These are phyloP conservation scores for Spilogale gracilis DNA, from an alignment of 2,113 vertebrate genomes.

Conservation along the genomic window DNA sequence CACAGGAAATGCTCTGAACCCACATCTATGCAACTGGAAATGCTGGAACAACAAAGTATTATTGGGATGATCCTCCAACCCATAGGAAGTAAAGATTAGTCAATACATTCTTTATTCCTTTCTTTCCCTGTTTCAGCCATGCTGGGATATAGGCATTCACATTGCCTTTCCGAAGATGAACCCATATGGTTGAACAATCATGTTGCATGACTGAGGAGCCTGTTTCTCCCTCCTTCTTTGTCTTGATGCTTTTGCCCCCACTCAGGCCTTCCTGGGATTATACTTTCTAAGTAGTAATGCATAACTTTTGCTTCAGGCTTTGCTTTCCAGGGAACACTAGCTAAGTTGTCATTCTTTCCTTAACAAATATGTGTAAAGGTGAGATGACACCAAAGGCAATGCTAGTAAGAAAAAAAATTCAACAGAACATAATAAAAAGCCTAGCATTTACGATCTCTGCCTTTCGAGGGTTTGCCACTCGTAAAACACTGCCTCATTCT, in stretches of 20 bases:
- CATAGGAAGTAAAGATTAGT: not conserved
- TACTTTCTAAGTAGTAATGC: not conserved
- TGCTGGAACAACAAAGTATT: too few relatives aligned
- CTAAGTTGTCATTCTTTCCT: not conserved
- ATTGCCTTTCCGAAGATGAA: not conserved
- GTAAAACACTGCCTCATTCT: not conserved
- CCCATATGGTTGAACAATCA: not conserved
- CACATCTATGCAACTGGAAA: not conserved
- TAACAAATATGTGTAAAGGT: not conserved
- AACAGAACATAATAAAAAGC: not conserved
- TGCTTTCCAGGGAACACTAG: not conserved
- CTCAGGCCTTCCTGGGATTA: not conserved
- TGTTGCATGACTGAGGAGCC: rapidly evolving
- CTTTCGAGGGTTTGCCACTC: not conserved
- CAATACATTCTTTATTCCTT: not conserved
- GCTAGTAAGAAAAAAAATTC: not conserved
- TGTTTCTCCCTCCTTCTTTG: not conserved
- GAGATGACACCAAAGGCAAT: not conserved
- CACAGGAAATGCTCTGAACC: not conserved
- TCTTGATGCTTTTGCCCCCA: not conserved
- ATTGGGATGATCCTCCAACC: not conserved
- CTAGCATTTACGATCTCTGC: not conserved
- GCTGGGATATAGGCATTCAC: not conserved
- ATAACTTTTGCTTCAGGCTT: not conserved
- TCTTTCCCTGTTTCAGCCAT: too few relatives aligned